phyloP scores from a whole-genome alignment of 2,888 invertebrate genomes.

The Eupelmus urozonus region DNA sequence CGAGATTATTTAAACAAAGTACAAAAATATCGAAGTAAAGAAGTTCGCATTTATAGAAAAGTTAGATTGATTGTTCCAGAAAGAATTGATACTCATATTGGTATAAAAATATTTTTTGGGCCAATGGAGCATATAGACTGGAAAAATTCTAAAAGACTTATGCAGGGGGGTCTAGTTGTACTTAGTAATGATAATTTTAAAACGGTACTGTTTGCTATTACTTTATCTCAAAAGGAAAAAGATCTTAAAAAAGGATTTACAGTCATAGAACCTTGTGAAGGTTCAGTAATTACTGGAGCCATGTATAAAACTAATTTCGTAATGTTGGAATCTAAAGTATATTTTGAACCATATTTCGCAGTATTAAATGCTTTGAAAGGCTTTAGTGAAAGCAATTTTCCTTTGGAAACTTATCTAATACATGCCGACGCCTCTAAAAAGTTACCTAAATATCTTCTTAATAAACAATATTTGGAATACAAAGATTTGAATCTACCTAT shows the following conservation, averaged over 20 bases:
- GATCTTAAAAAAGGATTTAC: conserved; percentile 12
- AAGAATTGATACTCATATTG: conserved; percentile 16
- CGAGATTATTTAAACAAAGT: background rate
- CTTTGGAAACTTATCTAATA: conserved; percentile 23
- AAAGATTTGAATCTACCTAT: background rate
- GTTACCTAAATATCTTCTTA: conserved; percentile 3
- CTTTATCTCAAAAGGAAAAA: background rate
- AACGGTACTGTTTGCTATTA: background rate
- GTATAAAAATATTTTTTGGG: conserved; percentile 26
- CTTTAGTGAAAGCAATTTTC: conserved; percentile 18
- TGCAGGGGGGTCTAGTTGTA: conserved; percentile 9
- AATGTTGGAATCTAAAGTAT: conserved; percentile 44
- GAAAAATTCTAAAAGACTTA: conserved; percentile 8
- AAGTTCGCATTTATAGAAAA: conserved; percentile 24
- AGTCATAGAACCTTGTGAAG: conserved; percentile 8
- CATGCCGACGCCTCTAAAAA: background rate
- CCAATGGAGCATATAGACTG: conserved; percentile 9
- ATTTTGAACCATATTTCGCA: conserved; percentile 33
- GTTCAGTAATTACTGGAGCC: background rate
- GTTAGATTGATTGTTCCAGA: background rate
- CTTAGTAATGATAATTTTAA: conserved; percentile 33
- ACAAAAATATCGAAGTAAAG: conserved; percentile 9
- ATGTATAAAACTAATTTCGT: conserved; percentile 8
- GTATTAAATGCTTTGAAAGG: conserved; percentile 29
- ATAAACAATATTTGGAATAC: background rate